Base-by-base conservation (phyloP, 2,888 invertebrate genomes). In the Caenorhabditis sulstoni region DNA sequence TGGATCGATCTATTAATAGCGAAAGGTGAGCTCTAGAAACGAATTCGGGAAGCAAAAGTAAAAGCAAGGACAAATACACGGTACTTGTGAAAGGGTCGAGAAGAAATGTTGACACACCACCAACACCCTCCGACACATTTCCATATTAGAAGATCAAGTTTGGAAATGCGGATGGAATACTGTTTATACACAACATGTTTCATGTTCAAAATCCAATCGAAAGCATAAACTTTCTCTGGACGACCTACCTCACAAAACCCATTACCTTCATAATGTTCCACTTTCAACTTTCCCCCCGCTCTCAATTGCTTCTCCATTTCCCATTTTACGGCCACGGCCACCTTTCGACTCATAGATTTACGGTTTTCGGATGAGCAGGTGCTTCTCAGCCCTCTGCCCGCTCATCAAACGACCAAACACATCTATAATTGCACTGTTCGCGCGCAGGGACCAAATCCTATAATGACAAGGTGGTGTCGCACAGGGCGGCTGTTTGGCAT, bases 371-470 rank as follows among this genome's bases (percentile, higher is more conserved):
- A 47, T 11, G 55, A 62, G 71, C 71, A 62, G 62, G 71, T 57
- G 62, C 47, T 62, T 22, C 53, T 55, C 29, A n/a, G 45, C 37
- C 62, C 52, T 18, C 14, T 7, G 14, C 16, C 4, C 55, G 2
- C 35, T 37, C 29, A 11, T 18, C 18, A 35, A 37, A 16, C 22
- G 16, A 55, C 55, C 14, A 37, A 12, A 23, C 37, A 22, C 18
- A 49, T 57, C 73, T 64, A 52, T 73, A 73, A 73, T 73, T 73
- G 73, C 73, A 64, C 70, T 71, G 64, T 62, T 62, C 55, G 29
- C 22, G 41, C 61, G 41, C 45, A 37, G 5, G 41, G n/a, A 14
- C 71, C 64, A 64, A 73, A 73, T 73, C 73, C 64, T 14, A 64
- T 73, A 73, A 73, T 73, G 73, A 58, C 64, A 58, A 71, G 64